Base-by-base conservation (phyloP, 2,113 vertebrate genomes). In the Morphnarchus princeps region DNA sequence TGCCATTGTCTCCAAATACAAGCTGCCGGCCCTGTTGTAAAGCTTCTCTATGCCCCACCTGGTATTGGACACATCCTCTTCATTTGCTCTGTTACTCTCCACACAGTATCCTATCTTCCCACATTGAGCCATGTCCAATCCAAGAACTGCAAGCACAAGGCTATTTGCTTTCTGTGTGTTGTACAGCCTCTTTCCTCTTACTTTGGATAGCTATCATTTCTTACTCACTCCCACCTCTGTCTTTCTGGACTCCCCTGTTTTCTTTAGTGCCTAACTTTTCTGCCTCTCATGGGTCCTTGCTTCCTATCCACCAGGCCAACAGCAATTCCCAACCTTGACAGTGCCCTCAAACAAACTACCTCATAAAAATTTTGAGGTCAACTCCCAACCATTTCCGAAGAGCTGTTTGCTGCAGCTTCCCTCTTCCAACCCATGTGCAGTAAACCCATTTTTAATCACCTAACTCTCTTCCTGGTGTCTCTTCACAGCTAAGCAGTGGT, bases 61-160 rank as follows among this genome's bases (percentile, higher is more conserved):
- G 31, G 3, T 43, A 36, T 5, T 11, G 43, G 13, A 40, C 20
- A 55, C 0, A 0, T 32, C 20, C 20, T 73, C 36, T 84, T 74
- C 11, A 22, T 43, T 19, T 88, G 36, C 26, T n/a, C 19, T 19
- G 5, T 40, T 43, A 78, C 20, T n/a, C 28, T 31, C 38, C 32
- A 83, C 34, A 17, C 0, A 18, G 26, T 19, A 17, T 17, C 67
- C n/a, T 45, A 18, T 29, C 16, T 42, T 67, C 26, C 42, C 47
- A 31, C 0, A 0, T 0, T 63, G n/a, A 89, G 36, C 18, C 63
- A 43, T 13, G 10, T 58, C n/a, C 26, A 74, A 16, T 5, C 21
- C 45, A 66, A 73, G 42, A 92, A 42, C 25, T 15, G 19, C 25
- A 72, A 90, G 13, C 36, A 61, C 31, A 86, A 52, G 25, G 10